Percentiles rank a stretch among this genome's conserved stretches.
phyloP scores from a whole-genome alignment of 2,113 vertebrate species.

The Trogon melanurus region DNA sequence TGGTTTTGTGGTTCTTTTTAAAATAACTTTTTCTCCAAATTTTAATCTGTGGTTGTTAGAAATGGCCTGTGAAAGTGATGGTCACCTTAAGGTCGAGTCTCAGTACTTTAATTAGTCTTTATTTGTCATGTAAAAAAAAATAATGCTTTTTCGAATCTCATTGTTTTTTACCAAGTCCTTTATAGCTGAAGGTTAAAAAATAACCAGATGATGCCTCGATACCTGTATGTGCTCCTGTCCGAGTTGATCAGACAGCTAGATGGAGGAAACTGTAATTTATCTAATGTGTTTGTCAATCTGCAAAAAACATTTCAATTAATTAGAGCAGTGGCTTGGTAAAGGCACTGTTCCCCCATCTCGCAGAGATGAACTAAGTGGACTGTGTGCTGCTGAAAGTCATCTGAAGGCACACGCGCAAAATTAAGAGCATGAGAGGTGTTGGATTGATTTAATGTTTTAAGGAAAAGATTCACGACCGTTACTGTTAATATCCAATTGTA shows the following conservation, averaged over 20 bases:
- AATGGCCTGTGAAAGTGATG: not conserved
- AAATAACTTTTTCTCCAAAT: not conserved
- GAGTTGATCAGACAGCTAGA: not conserved
- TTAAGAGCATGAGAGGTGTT: not conserved
- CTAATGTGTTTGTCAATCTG: not conserved
- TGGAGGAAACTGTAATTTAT: not conserved
- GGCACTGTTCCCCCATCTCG: not conserved
- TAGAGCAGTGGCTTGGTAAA: not conserved
- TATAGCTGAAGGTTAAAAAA: slow-evolving; percentile 3
- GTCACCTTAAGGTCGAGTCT: not conserved
- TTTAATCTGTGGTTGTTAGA: not conserved
- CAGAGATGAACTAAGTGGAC: not conserved
- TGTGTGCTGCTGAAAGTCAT: not conserved
- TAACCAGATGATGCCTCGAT: not conserved
- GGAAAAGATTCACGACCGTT: not conserved
- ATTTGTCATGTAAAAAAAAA: not conserved
- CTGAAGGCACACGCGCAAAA: not conserved
- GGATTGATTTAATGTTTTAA: not conserved
- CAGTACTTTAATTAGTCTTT: not conserved
- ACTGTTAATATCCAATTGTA: not conserved
- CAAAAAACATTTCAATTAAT: not conserved
- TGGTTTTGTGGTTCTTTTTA: not conserved
- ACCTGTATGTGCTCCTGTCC: not conserved
- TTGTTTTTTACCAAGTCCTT: not conserved
- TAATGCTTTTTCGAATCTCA: not conserved